phyloP scores from a whole-genome alignment of 1,140 invertebrate genomes.

The Drosophila asahinai region DNA sequence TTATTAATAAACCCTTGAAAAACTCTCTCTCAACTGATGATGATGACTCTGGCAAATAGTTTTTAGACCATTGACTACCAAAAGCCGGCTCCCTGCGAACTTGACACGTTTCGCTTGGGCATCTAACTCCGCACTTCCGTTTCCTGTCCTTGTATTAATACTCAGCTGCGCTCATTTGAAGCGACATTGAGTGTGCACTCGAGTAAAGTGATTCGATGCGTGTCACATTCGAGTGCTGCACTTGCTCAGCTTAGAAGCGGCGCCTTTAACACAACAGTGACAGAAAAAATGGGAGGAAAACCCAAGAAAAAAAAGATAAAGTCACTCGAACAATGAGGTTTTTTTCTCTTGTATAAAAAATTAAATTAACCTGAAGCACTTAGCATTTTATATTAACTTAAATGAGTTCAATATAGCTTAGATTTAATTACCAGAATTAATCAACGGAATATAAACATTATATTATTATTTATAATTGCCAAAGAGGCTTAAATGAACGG shows the following conservation, averaged over 20 bases:
- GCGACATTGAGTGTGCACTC: conserved; percentile 69
- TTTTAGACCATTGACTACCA: conserved; percentile 3
- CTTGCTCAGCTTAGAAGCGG: conserved; percentile 38
- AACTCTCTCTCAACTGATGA: neutral
- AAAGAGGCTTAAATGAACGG: too few species aligned
- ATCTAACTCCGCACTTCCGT: neutral
- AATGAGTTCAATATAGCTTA: too few species aligned
- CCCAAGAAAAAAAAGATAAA: neutral
- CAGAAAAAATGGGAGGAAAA: neutral
- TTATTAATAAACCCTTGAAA: too few species aligned
- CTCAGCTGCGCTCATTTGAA: conserved; percentile 39
- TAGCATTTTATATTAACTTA: too few species aligned
- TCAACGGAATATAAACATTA: too few species aligned
- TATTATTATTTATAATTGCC: too few species aligned
- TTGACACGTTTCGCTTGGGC: conserved; percentile 1
- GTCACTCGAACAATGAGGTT: too few species aligned
- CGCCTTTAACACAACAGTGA: neutral
- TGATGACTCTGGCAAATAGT: conserved; percentile 7
- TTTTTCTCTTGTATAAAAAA: too few species aligned
- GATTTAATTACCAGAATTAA: too few species aligned
- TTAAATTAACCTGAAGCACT: too few species aligned
- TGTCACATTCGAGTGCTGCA: conserved; percentile 60
- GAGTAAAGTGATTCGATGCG: conserved; percentile 69
- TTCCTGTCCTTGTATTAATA: conserved; percentile 23
- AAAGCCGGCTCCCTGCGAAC: conserved; percentile 2